Conservation (phyloP, 2,113 vertebrate species). For the Pachyramphus minor region DNA sequence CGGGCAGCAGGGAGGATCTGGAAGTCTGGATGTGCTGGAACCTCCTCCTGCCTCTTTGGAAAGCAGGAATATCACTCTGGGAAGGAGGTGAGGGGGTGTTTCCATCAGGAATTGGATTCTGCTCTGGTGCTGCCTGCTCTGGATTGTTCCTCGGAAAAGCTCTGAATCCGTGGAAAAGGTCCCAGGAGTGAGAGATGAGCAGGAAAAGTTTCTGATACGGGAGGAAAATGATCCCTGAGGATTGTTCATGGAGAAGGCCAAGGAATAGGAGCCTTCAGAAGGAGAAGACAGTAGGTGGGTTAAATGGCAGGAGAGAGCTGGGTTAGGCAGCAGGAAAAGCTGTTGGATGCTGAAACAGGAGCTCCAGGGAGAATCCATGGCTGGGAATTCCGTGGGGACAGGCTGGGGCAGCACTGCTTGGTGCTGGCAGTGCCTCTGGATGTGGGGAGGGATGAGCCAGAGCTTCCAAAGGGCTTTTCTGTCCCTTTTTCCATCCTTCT, state of each 20-base stretch:
- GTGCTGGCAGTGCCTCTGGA: neutral
- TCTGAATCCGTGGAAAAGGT: neutral
- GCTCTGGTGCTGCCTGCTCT: no score
- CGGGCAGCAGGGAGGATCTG: neutral
- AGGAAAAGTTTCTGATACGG: neutral
- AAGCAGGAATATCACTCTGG: neutral
- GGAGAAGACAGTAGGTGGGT: neutral
- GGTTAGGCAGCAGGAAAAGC: neutral
- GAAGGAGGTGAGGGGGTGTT: neutral
- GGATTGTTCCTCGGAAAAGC: neutral
- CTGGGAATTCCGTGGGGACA: neutral
- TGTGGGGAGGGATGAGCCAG: neutral
- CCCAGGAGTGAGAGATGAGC: neutral
- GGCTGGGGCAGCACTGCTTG: neutral
- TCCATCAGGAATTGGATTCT: neutral
- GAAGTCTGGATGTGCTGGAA: no score
- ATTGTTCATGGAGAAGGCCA: neutral
- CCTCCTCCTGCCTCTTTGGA: accelerated
- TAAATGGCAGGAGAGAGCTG: neutral
- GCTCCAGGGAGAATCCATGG: neutral
- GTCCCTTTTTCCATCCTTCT: neutral
- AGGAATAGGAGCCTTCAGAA: neutral
- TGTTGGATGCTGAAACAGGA: neutral
- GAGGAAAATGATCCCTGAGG: neutral
- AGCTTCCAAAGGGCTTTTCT: neutral